Percentiles rank a stretch among this genome's conserved stretches.
phyloP scores from a whole-genome alignment of 2,797 vertebrate genomes.

The Sebastes hopkinsi region DNA sequence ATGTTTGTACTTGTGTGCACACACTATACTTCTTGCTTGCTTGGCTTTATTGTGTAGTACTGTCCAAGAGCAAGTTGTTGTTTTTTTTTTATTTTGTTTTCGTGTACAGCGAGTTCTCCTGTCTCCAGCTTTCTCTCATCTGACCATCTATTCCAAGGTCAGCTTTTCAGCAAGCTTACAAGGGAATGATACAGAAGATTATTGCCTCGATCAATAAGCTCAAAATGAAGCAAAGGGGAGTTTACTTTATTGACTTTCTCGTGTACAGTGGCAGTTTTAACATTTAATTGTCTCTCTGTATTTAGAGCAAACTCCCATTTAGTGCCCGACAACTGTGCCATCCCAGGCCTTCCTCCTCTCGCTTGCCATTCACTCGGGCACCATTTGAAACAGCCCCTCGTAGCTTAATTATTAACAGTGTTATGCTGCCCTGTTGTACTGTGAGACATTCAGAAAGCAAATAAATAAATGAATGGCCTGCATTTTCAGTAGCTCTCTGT shows the following conservation, averaged over 20 bases:
- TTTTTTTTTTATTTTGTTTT: conserved; percentile 50
- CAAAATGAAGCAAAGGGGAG: conserved; percentile 87
- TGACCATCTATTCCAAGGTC: conserved; percentile 85
- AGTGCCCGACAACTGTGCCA: conserved; percentile 71
- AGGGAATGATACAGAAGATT: conserved; percentile 88
- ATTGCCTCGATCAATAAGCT: conserved; percentile 88
- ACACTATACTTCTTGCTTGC: conserved; percentile 16
- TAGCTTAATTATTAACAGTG: conserved; percentile 83
- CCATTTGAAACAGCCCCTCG: conserved; percentile 78
- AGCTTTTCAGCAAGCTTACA: conserved; percentile 85
- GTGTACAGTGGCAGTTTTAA: conserved; percentile 87
- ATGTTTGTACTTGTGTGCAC: conserved; percentile 2
- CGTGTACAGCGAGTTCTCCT: conserved; percentile 59
- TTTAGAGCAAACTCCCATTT: conserved; percentile 84
- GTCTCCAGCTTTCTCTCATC: conserved; percentile 70
- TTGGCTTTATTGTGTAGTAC: conserved; percentile 37
- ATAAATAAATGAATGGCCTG: conserved; percentile 83
- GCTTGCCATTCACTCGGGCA: conserved; percentile 71
- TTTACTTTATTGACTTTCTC: conserved; percentile 86
- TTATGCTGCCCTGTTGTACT: conserved; percentile 79
- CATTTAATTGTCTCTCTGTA: conserved; percentile 88
- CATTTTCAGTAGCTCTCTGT: conserved; percentile 70
- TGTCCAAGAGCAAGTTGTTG: conserved; percentile 40
- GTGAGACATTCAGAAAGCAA: conserved; percentile 76
- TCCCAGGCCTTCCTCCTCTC: conserved; percentile 63